These are phyloP conservation scores for Rotaria socialis DNA, from an alignment of 2,888 invertebrate genomes.

Conservation along the genomic window DNA sequence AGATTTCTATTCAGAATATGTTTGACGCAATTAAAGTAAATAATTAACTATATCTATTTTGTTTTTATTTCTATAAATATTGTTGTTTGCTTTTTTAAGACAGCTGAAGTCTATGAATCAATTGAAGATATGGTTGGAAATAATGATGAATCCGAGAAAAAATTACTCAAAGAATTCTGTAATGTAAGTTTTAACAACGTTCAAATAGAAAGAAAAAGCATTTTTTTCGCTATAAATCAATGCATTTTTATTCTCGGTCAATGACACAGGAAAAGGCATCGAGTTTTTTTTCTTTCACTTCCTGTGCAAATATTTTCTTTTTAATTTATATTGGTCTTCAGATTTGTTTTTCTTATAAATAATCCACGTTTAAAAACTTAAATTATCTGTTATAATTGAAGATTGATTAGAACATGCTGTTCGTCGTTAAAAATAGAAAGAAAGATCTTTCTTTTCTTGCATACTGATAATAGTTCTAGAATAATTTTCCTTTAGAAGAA, in stretches of 20 bases:
- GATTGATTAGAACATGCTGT: no score
- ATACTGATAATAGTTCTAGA: no score
- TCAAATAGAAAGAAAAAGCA: no score
- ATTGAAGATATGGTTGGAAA: background rate
- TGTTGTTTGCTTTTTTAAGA: background rate
- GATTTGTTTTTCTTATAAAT: background rate
- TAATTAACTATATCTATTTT: background rate
- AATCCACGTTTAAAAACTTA: no score
- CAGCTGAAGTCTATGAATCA: constrained; percentile 18
- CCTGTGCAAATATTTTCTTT: background rate
- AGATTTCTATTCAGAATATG: constrained; percentile 18
- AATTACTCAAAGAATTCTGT: background rate
- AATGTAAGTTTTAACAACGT: background rate
- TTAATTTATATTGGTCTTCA: background rate
- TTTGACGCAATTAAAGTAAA: constrained; percentile 28
- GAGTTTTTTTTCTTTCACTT: background rate
- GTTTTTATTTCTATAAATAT: background rate
- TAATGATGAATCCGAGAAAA: constrained; percentile 18
- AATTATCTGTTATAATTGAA: no score
- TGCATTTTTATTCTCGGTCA: background rate
- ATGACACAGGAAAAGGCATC: background rate
- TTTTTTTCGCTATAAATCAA: no score
- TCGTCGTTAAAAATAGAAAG: no score
- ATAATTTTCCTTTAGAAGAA: no score
- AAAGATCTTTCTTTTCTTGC: no score